Evolutionary conservation across 1,140 invertebrate species (phyloP), one percentile per base, ranked within the genome.

Genomic region (Hestina assimilis): DNA sequence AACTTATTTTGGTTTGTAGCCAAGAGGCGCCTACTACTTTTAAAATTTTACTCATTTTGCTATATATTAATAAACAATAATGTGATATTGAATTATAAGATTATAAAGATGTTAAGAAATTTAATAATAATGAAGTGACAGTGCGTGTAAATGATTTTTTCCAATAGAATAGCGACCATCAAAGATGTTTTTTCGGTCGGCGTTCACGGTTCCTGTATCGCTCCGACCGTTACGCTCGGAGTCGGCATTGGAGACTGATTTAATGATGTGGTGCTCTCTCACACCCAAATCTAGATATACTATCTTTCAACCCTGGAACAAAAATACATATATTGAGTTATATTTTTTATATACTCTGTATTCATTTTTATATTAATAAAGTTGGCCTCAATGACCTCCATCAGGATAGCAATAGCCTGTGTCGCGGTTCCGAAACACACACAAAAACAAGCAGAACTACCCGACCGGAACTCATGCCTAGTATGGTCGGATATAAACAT

Each of bases 1-100:
- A 92, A 62, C 92, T 92, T 66, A 94, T 91, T 75, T 93, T 92
- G 20, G 93, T 94, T 79, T 94, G 93, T 57, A 93, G 89, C 93
- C 93, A 94, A 50, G 93, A 94, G 75, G 93, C 93, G 66, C 93
- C 93, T 43, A 95, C 92, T 48, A 94, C 93, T 91, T 95, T 94
- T 77, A 94, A 85, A 90, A 94, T 94, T 76, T 83, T 87, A 46
- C 64, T 81, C 82, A 89, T 88, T 71, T 59, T 58, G 46, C 21
- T 59, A 59, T 54, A 31, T 53, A 43, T 57, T 20, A 19, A 63
- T 59, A 45, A 51, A 59, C 11, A 66, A 63, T 54, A 63, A 63
- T 59, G 21, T 56, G 21, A 74, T 54, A 70, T 57, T 60, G 66
- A 67, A 73, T 80, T 89, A 89, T 83, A 85, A 89, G 59, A 89